A percentile compares a stretch with the other conserved stretches of the same genome.
These are phyloP conservation scores for Cherax destructor DNA, from an alignment of 1,140 invertebrate genomes.

Conservation along the genomic window DNA sequence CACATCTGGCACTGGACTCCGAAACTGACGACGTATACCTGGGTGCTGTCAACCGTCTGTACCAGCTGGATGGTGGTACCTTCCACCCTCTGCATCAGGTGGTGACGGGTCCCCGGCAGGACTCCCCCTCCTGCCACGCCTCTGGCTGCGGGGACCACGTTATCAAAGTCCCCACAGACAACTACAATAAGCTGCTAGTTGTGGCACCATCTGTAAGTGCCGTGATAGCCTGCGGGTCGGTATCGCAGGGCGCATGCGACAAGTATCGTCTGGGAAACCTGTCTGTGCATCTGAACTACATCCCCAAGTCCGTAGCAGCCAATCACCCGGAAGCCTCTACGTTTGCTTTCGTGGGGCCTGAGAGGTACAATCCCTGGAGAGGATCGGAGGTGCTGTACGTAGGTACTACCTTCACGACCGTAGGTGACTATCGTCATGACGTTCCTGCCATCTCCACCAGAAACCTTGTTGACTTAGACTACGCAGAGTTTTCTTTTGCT, in stretches of 20 bases:
- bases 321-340: constrained; percentile 93
- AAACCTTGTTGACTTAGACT: constrained; percentile 85
- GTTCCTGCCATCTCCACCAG: constrained; percentile 94
- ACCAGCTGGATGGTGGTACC: constrained; percentile 89
- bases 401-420: constrained; percentile 94
- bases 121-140: constrained; percentile 91
- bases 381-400: constrained; percentile 91
- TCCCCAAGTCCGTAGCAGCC: constrained; percentile 88
- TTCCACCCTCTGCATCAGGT: constrained; percentile 86
- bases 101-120: constrained; percentile 85
- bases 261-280: constrained; percentile 79
- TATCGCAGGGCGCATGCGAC: constrained; percentile 90
- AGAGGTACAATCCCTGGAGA: constrained; percentile 86
- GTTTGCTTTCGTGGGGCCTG: constrained; percentile 95
- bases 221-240: constrained; percentile 91
- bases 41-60: constrained; percentile 94
- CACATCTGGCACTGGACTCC: constrained; percentile 93
- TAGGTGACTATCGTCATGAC: constrained; percentile 92
- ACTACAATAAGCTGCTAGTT: constrained; percentile 93
- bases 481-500: constrained; percentile 89
- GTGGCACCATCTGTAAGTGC: constrained; percentile 87
- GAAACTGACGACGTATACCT: constrained; percentile 94
- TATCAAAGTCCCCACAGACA: constrained; percentile 84
- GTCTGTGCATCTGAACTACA: constrained; percentile 81
- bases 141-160: constrained; percentile 84